Conservation (phyloP, 2,113 vertebrate species). For the Condylura cristata region DNA sequence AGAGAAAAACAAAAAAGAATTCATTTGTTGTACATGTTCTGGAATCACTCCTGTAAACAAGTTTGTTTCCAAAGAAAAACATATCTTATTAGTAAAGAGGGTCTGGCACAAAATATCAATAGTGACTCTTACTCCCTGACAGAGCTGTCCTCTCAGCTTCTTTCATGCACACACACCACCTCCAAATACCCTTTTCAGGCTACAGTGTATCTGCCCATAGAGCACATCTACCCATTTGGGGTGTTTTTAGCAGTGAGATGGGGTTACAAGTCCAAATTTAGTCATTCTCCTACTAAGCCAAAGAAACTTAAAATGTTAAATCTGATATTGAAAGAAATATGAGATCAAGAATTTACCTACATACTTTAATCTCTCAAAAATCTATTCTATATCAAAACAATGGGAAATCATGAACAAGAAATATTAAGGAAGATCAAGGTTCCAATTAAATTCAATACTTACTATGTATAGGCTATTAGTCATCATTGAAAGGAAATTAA, state of each 20-base stretch:
- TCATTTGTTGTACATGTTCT: neutral
- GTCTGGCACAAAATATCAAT: neutral
- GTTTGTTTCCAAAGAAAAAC: constrained; percentile 2
- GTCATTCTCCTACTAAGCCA: neutral
- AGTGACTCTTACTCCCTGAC: neutral
- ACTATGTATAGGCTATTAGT: neutral
- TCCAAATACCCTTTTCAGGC: neutral
- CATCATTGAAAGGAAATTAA: constrained; percentile 18
- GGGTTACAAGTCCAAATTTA: too few species aligned
- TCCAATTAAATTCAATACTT: neutral
- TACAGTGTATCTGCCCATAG: neutral
- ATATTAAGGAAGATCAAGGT: neutral
- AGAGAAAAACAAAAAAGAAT: neutral
- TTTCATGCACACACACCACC: neutral
- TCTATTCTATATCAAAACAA: constrained; percentile 17
- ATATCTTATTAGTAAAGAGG: neutral
- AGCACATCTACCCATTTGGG: neutral
- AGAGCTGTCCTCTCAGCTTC: neutral
- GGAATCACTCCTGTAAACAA: neutral
- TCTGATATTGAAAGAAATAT: neutral
- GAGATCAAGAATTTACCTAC: neutral
- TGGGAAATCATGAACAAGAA: neutral
- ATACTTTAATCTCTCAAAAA: constrained; percentile 33
- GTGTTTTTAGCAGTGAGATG: neutral
- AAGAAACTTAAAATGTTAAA: neutral